Percentiles rank a stretch among this genome's conserved stretches.
phyloP scores from a whole-genome alignment of 1,140 invertebrate species.

The Brachionus paranguensis region DNA sequence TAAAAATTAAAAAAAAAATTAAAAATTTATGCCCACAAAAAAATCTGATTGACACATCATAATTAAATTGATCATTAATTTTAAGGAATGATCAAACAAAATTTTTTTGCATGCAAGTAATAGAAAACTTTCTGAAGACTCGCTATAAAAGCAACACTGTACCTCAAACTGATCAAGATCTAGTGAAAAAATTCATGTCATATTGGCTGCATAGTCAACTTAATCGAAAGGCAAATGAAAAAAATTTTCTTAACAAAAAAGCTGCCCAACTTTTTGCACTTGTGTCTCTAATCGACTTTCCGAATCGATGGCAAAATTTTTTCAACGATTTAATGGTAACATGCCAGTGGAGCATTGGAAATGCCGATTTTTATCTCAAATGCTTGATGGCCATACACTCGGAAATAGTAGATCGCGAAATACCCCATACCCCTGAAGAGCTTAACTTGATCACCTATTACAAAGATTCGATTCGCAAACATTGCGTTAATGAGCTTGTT shows the following conservation, averaged over 20 bases:
- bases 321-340: constrained; percentile 58
- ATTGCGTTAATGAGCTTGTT: constrained; percentile 57
- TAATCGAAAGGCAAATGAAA: constrained; percentile 43
- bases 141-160: constrained; percentile 45
- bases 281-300: constrained; percentile 59
- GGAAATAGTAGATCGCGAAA: constrained; percentile 59
- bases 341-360: constrained; percentile 49
- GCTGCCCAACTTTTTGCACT: constrained; percentile 59
- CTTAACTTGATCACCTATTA: constrained; percentile 58
- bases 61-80: constrained; percentile 22
- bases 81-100: constrained; percentile 55
- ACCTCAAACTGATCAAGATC: constrained; percentile 35
- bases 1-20: no score
- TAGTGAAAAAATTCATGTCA: constrained; percentile 43
- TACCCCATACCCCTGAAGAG: constrained; percentile 56
- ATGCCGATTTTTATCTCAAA: constrained; percentile 59
- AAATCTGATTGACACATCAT: no score
- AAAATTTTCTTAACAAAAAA: constrained; percentile 57
- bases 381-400: constrained; percentile 59
- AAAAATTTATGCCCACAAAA: no score
- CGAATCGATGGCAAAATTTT: constrained; percentile 58
- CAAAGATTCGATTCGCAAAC: constrained; percentile 61
- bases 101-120: constrained; percentile 59
- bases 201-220: constrained; percentile 44
- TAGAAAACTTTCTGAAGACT: constrained; percentile 56